Base-by-base conservation (phyloP, 2,888 invertebrate genomes). In the Aleiodes alternator region DNA sequence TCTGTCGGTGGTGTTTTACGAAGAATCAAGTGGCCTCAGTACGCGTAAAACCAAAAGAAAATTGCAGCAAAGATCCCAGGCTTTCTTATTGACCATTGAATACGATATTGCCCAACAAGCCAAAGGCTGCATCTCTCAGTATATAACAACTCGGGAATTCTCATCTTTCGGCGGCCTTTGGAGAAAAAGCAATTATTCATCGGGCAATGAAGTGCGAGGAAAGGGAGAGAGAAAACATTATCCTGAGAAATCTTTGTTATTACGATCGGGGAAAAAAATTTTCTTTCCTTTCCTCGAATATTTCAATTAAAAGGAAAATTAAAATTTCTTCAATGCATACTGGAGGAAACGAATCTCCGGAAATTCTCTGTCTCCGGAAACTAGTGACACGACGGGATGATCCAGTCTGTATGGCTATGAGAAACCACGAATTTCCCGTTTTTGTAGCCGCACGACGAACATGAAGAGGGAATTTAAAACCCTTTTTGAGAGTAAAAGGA, bases 351-450 rank as follows among this genome's bases (percentile, higher is more conserved):
- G 14, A 9, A 48, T 7, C 16, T 43, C 64, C 64, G 64, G 9
- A 23, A 23, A 2, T 29, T 6, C 34, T 38, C 31, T 0, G 34
- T 14, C 4, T 6, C 61, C 64, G 23, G 64, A 64, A 16, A 48
- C 48, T 14, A 8, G 6, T 3, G 43, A 16, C 14, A 43, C 64
- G 12, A 23, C 16, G 64, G 11, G 43, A 64, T 64, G 64, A 64
- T 64, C 43, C 64, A 11, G 68, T 72, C 61, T 64, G 31, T 5
- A 34, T 59, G 6, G 61, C 68, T 16, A 50, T 16, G 31, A 50
- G 61, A 72, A 72, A 72, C 72, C 72, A 51, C 72, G 72, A n/a
- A 14, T 53, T 61, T 72, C 72, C 72, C 51, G 71, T 16, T 43
- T 55, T 8, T 64, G 43, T 31, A 51, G 51, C 55, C 69, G 38